phyloP scores from a whole-genome alignment of 2,888 invertebrate species.

The Troilus luridus region DNA sequence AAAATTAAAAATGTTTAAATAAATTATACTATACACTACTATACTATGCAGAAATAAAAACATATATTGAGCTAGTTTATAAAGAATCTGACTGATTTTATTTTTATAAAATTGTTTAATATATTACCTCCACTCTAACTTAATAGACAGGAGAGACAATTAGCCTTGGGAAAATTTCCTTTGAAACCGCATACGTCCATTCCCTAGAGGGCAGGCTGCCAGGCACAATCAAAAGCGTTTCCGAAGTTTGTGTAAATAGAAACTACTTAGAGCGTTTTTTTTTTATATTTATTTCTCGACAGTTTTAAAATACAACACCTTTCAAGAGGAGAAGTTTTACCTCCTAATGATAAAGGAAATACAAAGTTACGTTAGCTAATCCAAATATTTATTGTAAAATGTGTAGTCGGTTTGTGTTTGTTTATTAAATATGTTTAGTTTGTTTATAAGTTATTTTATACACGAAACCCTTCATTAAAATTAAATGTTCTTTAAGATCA shows the following conservation, averaged over 20 bases:
- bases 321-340: background rate
- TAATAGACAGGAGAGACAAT: background rate
- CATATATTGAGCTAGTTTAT: no score
- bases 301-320: background rate
- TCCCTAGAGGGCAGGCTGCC: conserved; percentile 1
- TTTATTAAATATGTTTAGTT: background rate
- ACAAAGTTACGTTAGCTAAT: background rate
- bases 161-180: background rate
- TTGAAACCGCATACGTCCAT: background rate
- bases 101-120: no score
- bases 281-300: background rate
- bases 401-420: background rate
- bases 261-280: conserved; percentile 17
- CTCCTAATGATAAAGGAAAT: background rate
- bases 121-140: background rate
- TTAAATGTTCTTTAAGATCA: no score
- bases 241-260: conserved; percentile 10
- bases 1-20: no score
- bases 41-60: no score
- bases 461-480: background rate
- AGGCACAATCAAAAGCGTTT: conserved; percentile 6
- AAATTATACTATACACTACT: no score
- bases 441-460: background rate
- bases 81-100: no score
- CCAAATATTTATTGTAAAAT: background rate